phyloP scores from a whole-genome alignment of 2,797 vertebrate species.

The Denticeps clupeoides region DNA sequence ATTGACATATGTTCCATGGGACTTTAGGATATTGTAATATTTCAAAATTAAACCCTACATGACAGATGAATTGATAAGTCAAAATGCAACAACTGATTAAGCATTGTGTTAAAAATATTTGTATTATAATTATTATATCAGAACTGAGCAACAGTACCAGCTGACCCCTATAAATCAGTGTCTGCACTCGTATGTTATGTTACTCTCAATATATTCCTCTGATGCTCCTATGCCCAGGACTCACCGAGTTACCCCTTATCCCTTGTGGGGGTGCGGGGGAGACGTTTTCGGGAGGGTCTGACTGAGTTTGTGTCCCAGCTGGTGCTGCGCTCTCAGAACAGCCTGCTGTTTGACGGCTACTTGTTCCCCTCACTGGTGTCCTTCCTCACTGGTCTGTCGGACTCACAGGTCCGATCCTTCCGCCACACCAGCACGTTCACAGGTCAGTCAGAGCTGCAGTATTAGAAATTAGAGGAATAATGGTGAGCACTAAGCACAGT shows the following conservation, averaged over 20 bases:
- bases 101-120: too few relatives aligned
- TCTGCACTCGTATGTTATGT: not conserved
- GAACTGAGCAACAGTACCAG: too few relatives aligned
- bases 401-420: conserved; percentile 87
- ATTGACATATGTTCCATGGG: too few relatives aligned
- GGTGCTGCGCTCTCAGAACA: conserved; percentile 59
- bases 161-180: not conserved
- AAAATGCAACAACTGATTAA: too few relatives aligned
- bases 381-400: conserved; percentile 74
- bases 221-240: conserved; percentile 47
- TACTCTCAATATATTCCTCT: not conserved
- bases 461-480: too few relatives aligned
- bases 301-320: conserved; percentile 61
- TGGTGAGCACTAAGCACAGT: too few relatives aligned
- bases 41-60: too few relatives aligned
- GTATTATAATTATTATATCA: too few relatives aligned
- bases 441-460: conserved; percentile 64
- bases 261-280: conserved; percentile 51
- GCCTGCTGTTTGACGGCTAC: conserved; percentile 66
- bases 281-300: conserved; percentile 60
- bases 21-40: too few relatives aligned
- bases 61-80: too few relatives aligned
- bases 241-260: conserved; percentile 68
- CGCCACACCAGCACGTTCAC: conserved; percentile 83
- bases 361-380: conserved; percentile 66